A percentile compares a stretch with the other conserved stretches of the same genome.
Conservation (phyloP, 2,797 vertebrate genomes). For the Hozukius guyotensis region DNA sequence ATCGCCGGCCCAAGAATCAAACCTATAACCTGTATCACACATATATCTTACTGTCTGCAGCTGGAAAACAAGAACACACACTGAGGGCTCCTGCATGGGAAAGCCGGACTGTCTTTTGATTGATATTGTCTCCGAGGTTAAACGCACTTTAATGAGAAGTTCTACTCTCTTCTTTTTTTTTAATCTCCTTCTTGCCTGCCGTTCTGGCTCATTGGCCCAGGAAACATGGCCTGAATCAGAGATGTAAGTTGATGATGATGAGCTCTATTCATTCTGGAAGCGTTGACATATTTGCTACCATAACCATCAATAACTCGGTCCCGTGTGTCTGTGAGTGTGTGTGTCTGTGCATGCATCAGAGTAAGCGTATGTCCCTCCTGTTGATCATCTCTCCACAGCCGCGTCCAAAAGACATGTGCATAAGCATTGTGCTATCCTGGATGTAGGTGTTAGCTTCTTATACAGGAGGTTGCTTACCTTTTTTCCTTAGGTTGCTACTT, state of each 20-base stretch:
- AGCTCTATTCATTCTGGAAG: constrained; percentile 30
- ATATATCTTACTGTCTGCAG: background rate
- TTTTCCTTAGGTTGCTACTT: background rate
- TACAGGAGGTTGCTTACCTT: background rate
- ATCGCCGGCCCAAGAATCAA: constrained; percentile 3
- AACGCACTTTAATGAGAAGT: constrained; percentile 32
- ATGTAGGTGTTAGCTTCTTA: background rate
- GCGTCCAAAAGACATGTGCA: background rate
- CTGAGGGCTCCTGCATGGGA: background rate
- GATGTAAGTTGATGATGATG: constrained; percentile 37
- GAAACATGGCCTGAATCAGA: constrained; percentile 20
- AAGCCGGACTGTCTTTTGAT: constrained; percentile 14
- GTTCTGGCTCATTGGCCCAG: constrained; percentile 9
- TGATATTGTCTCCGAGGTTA: constrained; percentile 33
- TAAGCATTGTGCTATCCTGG: background rate
- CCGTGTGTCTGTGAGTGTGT: background rate
- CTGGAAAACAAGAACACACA: constrained; percentile 36
- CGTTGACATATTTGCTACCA: constrained; percentile 53
- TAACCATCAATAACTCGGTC: constrained; percentile 38
- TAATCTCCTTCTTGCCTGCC: background rate
- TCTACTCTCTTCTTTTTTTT: background rate
- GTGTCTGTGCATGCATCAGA: background rate
- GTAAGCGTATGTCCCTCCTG: background rate
- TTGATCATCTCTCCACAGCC: constrained; percentile 14
- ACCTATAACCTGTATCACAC: background rate